A percentile compares a stretch with the other conserved stretches of the same genome.
These are phyloP conservation scores for Hecatera dysodea DNA, from an alignment of 2,888 invertebrate species.

Conservation along the genomic window DNA sequence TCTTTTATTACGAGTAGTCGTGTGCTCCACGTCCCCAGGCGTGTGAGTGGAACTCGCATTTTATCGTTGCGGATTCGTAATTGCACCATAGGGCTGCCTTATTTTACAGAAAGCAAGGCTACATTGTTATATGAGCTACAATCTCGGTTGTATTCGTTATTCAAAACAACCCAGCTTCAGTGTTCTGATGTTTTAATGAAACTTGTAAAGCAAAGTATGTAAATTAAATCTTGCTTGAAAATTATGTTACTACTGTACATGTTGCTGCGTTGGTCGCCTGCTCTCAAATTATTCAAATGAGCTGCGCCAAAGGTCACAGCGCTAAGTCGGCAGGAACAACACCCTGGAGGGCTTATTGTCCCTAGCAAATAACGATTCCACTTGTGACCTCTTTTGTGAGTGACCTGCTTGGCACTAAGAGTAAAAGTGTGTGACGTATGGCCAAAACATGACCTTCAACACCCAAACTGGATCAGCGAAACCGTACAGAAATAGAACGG, in stretches of 20 bases:
- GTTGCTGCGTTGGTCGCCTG: slow-evolving; percentile 22
- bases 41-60: slow-evolving; percentile 39
- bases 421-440: slow-evolving; percentile 42
- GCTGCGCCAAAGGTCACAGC: slow-evolving; percentile 67
- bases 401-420: slow-evolving; percentile 45
- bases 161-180: slow-evolving; percentile 32
- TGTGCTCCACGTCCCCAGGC: slow-evolving; percentile 17
- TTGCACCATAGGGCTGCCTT: slow-evolving; percentile 35
- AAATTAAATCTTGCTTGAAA: slow-evolving; percentile 47
- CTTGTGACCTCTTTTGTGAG: slow-evolving; percentile 56
- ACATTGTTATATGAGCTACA: slow-evolving; percentile 30
- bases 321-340: slow-evolving; percentile 62
- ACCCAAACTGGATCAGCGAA: slow-evolving; percentile 61
- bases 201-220: slow-evolving; percentile 42
- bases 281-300: slow-evolving; percentile 68
- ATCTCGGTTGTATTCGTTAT: slow-evolving; percentile 36
- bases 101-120: slow-evolving; percentile 37
- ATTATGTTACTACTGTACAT: slow-evolving; percentile 42
- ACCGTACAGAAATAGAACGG: slow-evolving; percentile 48
- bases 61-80: slow-evolving; percentile 53
- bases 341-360: slow-evolving; percentile 76
- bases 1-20: slow-evolving; percentile 13
- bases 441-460: slow-evolving; percentile 52
- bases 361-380: slow-evolving; percentile 78
- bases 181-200: slow-evolving; percentile 49